Conservation (phyloP, 2,113 vertebrate species). For the Corythoichthys haematopterus region DNA sequence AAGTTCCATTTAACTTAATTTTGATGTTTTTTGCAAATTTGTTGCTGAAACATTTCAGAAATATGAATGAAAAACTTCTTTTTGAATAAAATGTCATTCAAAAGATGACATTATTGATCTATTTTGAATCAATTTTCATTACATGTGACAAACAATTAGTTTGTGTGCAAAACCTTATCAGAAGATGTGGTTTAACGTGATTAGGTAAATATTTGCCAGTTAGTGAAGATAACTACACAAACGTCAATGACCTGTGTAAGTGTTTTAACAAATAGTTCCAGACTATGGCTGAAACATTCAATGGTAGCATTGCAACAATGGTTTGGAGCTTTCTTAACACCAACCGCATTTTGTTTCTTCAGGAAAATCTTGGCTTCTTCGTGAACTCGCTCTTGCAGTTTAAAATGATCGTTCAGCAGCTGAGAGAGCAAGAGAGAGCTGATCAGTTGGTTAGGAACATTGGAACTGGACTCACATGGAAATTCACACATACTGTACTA, state of each 20-base stretch:
- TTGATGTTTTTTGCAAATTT: too few species aligned
- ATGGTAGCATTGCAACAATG: neutral
- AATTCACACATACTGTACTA: too few species aligned
- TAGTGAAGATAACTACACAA: neutral
- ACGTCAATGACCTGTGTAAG: neutral
- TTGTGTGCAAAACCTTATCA: too few species aligned
- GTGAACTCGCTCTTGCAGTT: conserved; percentile 20
- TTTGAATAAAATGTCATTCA: too few species aligned
- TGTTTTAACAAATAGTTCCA: too few species aligned
- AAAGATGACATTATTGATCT: too few species aligned
- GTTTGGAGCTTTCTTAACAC: neutral
- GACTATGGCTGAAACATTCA: neutral
- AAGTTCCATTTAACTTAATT: too few species aligned
- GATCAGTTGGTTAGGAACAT: neutral
- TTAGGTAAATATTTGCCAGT: neutral
- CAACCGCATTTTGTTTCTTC: conserved; percentile 34
- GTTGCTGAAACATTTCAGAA: too few species aligned
- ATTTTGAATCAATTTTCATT: too few species aligned
- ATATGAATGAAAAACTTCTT: too few species aligned
- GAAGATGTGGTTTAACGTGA: neutral
- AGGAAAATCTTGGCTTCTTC: conserved; percentile 26
- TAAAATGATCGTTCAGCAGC: conserved; percentile 28
- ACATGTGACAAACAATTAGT: too few species aligned
- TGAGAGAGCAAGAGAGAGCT: conserved; percentile 12
- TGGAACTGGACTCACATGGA: too few species aligned